Evolutionary conservation across 2,888 invertebrate species (phyloP).

Genomic region (Margaritifera margaritifera): DNA sequence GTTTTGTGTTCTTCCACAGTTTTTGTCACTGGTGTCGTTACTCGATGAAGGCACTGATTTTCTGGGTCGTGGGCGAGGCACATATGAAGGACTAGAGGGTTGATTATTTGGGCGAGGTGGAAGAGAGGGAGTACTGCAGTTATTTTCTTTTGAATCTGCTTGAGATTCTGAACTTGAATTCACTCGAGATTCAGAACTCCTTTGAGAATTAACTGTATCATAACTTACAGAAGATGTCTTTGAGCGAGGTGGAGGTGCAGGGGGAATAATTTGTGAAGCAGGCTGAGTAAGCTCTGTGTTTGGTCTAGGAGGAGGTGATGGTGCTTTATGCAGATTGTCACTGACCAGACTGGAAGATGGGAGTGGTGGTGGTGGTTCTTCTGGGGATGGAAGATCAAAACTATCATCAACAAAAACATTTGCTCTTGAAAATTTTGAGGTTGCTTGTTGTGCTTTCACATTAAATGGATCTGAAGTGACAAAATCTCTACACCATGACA

Average conservation of each 20-base stretch:
- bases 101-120: constrained; percentile 35
- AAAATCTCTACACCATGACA: no score
- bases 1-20: no score
- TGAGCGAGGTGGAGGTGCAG: constrained; percentile 8
- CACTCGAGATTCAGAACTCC: no score
- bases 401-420: constrained; percentile 30
- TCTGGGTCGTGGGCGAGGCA: constrained; percentile 34
- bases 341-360: constrained; percentile 35
- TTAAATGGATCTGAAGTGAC: no score
- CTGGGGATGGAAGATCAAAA: constrained; percentile 46
- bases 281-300: constrained; percentile 9
- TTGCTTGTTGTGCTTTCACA: neutral
- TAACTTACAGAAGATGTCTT: no score
- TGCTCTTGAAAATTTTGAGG: constrained; percentile 7
- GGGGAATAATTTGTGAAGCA: constrained; percentile 16
- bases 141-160: no score
- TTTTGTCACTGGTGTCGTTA: no score
- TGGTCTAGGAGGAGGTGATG: constrained; percentile 44
- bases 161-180: no score
- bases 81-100: no score
- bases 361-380: constrained; percentile 56
- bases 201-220: no score
- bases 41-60: no score
- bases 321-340: constrained; percentile 21
- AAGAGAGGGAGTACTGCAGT: constrained; percentile 17